These are phyloP conservation scores for Dromius quadrimaculatus DNA, from an alignment of 2,888 invertebrate genomes.

Conservation along the genomic window DNA sequence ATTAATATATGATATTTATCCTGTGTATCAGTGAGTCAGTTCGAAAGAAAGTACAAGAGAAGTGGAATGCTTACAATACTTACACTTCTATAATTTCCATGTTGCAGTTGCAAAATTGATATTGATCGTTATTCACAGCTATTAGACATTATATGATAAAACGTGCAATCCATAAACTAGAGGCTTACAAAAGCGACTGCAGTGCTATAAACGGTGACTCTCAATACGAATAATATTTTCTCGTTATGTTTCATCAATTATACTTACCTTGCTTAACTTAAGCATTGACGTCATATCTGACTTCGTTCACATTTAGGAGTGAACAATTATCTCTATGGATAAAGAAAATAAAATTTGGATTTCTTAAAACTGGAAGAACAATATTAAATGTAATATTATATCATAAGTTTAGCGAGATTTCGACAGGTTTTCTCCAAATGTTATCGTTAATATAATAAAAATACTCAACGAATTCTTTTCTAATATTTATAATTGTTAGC, in stretches of 20 bases:
- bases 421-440: slow-evolving; percentile 36
- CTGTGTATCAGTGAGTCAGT: too few relatives aligned
- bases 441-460: slow-evolving; percentile 19
- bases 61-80: slow-evolving; percentile 2
- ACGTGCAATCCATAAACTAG: slow-evolving; percentile 7
- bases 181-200: slow-evolving; percentile 29
- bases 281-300: too few relatives aligned
- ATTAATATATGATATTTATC: too few relatives aligned
- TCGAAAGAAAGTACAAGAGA: slow-evolving; percentile 7
- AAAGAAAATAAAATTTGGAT: too few relatives aligned
- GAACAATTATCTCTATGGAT: too few relatives aligned
- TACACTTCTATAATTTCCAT: background rate
- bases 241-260: too few relatives aligned
- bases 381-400: too few relatives aligned
- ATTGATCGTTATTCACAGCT: background rate
- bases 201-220: background rate
- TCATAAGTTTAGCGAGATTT: too few relatives aligned
- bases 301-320: too few relatives aligned
- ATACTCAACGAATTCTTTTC: too few relatives aligned
- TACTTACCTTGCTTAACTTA: too few relatives aligned
- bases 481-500: slow-evolving; percentile 24
- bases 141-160: background rate
- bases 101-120: slow-evolving; percentile 4
- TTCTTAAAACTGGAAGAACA: too few relatives aligned
- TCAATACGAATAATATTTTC: background rate